Evolutionary conservation across 2,113 vertebrate species (phyloP), one percentile per base, ranked within the genome.

Genomic region (Talpa occidentalis): DNA sequence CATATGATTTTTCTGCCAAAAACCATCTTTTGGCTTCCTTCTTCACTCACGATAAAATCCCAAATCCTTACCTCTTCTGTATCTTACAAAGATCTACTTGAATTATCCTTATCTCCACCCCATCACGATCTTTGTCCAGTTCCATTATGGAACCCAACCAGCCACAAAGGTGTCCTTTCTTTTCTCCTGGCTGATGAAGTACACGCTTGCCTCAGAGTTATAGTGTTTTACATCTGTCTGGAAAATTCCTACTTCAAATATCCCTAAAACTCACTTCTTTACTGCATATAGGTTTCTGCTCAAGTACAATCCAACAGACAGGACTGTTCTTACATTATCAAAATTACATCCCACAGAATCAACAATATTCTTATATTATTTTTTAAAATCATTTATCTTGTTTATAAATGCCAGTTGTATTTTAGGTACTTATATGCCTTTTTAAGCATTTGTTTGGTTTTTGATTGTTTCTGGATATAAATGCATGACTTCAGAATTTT

Each of bases 151-250:
- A 56, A 24, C 7, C 6, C 8, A 5, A 83, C 44, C 15, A 78
- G 47, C 9, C 4, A 4, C 30, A 40, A 2, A 32, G 2, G n/a
- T n/a, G 2, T n/a, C 14, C 15, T 49, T 28, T n/a, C 1, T 80
- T n/a, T 26, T 37, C 35, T 62, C 66, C 6, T 73, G 32, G 1
- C 19, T 62, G 30, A 28, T 49, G 4, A 78, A 15, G 16, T n/a
- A 4, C 3, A 12, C 1, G 54, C 1, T 1, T 59, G 3, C 21
- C 11, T 74, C 49, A 32, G 37, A 9, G 37, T 9, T 2, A 52
- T 10, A n/a, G 30, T 6, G n/a, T 14, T 37, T 26, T 4, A n/a
- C n/a, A 1, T 91, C 17, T 60, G 14, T 28, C 19, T 92, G 32
- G 8, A 81, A 70, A 82, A 12, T 42, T 82, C 14, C 76, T 19